Evolutionary conservation across 64 coral and sea anemone species (phyloP), one percentile per base, ranked within the genome.

Genomic region (Stichodactyla mertensii): DNA sequence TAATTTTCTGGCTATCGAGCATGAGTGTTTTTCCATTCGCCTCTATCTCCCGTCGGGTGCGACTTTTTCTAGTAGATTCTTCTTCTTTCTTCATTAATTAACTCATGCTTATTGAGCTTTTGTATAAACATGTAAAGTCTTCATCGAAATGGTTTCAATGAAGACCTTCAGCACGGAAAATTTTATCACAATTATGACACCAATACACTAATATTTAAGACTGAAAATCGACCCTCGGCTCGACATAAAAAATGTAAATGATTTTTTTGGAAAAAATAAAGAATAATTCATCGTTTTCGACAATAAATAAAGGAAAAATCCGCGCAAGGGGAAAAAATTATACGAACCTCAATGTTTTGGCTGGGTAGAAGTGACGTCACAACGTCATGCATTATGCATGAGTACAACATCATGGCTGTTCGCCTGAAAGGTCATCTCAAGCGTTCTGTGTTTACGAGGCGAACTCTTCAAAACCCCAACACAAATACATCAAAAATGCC

Each of bases 371-470:
- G 54, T 81, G 78, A 81, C 78, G 78, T 81, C 78, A 81, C 78
- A 74, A 31, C 7, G 18, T 81, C 78, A 81, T 81, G 53, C 52
- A 81, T 81, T 81, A 81, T 81, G 36, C 53, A 81, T 81, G 52
- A 74, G 12, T 45, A 52, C 77, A 52, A 52, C 51, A 81, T 5
- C 78, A 81, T 81, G 78, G 78, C 78, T 53, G 78, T 55, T 31
- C 69, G 69, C 24, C 69, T 23, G 24, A 81, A 13, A 81, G 78
- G 78, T 81, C 78, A 81, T 81, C 26, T 16, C 20, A 45, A n/a
- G 51, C 19, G 51, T 81, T 81, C 69, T 74, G 10, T 81, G 78
- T 81, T 81, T 81, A 81, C 78, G n/a, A 81, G 16, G 51, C 53
- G 19, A 81, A 55, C 16, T 81, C 53, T 53, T 55, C 12, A 81